These are phyloP conservation scores for Psilopogon haemacephalus DNA, from an alignment of 2,113 vertebrate genomes.

Conservation along the genomic window DNA sequence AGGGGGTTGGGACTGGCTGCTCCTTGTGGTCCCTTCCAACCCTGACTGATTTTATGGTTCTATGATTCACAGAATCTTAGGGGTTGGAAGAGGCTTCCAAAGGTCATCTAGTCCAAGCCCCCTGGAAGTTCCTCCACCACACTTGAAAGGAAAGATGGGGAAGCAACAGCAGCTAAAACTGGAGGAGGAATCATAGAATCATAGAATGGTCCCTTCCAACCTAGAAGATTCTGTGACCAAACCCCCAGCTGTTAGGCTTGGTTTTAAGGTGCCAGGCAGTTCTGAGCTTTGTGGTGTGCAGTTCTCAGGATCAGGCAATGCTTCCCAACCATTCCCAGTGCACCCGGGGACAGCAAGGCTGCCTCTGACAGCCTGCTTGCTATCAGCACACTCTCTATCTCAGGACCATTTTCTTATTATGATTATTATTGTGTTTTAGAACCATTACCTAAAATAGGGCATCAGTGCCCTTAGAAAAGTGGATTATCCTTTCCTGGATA, in stretches of 20 bases:
- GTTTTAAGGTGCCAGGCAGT: neutral
- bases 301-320: neutral
- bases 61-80: no score
- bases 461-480: conserved; percentile 30
- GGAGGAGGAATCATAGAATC: no score
- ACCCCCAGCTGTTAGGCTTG: neutral
- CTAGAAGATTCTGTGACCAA: neutral
- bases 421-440: conserved; percentile 8
- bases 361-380: neutral
- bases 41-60: no score
- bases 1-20: no score
- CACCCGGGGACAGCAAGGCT: neutral
- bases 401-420: conserved; percentile 27
- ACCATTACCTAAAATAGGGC: conserved; percentile 13
- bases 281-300: neutral
- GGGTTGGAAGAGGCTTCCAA: no score
- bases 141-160: no score
- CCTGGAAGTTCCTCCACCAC: neutral
- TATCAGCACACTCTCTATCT: neutral
- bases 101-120: no score
- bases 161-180: no score
- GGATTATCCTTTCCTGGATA: conserved; percentile 47
- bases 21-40: no score
- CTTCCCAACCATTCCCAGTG: neutral
- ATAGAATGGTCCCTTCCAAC: no score